phyloP scores from a whole-genome alignment of 2,113 vertebrate species.

The Pygoscelis antarcticus region DNA sequence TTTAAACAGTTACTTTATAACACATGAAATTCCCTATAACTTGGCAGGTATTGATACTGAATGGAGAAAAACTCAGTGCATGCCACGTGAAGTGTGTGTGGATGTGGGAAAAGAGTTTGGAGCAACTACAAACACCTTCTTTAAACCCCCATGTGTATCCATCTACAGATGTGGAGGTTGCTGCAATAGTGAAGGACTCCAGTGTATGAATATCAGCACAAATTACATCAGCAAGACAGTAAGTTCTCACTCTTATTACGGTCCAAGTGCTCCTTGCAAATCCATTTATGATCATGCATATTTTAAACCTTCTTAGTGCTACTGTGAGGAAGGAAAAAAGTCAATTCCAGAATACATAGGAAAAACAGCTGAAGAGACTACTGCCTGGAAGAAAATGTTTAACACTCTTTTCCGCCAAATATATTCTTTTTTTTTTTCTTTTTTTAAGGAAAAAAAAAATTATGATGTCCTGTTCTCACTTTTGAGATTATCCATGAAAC shows the following conservation, averaged over 20 bases:
- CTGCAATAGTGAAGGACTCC: conserved; percentile 96
- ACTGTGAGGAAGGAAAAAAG: background rate
- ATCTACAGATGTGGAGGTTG: conserved; percentile 99
- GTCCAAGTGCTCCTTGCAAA: background rate
- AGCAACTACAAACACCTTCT: conserved; percentile 97
- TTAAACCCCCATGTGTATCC: conserved; percentile 99
- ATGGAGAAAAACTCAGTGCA: conserved; percentile 97
- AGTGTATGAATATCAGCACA: conserved; percentile 94
- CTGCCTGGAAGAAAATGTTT: background rate
- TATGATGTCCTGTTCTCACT: background rate
- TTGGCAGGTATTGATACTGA: conserved; percentile 96
- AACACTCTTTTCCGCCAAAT: background rate
- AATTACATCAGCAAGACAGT: conserved; percentile 96
- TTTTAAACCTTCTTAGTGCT: background rate
- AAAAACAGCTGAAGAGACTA: background rate
- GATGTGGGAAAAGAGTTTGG: conserved; percentile 98
- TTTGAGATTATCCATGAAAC: background rate
- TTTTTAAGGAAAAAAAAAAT: background rate
- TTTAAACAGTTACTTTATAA: conserved; percentile 65
- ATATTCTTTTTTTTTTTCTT: background rate
- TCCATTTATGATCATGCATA: background rate
- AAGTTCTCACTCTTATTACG: conserved; percentile 61
- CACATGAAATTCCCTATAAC: conserved; percentile 74
- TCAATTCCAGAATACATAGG: background rate
- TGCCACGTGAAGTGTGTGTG: conserved; percentile 96